Evolutionary conservation across 53 echinoderm and acorn worm species (phyloP), one percentile per base, ranked within the genome.

Genomic region (Henricia sp.): DNA sequence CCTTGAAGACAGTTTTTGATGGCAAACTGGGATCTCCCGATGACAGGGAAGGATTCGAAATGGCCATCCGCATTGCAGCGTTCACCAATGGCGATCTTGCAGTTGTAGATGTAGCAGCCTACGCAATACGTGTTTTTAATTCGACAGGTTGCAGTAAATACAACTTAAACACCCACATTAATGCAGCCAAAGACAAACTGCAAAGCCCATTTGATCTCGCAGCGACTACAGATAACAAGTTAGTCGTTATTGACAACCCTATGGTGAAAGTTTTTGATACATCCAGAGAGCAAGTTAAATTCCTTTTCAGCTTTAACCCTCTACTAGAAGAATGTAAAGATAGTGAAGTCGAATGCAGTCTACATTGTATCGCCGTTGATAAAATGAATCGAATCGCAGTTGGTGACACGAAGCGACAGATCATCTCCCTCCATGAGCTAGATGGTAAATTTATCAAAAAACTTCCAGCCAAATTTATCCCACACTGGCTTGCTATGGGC

Each of bases 301-400:
- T 37, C 58, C 17, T 58, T 29, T 58, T 40, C 29, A 76, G 57
- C 59, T 56, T 76, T 28, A 59, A 6, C 21, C 74, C 74, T 24
- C 10, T 9, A 3, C 29, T 27, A 0, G 14, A 16, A 3, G 19
- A 48, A 11, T 19, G 2, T 1, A 2, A 2, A 0, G 41, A 8
- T 14, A 0, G 24, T 38, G 16, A 59, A 19, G 23, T 2, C 6
- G 6, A 3, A 14, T 26, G 46, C 20, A 59, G 59, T 28, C 57
- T 76, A 26, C 59, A 57, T 28, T 76, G 76, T 20, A 76, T 76
- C 16, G 76, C 57, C 17, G 76, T 58, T 27, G 76, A 59, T 13
- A 42, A 76, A 27, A 67, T 38, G 39, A 26, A 76, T 42, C 55
- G 39, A 25, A 76, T 76, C 41, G 76, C 76, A 38, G 76, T 76